Evolutionary conservation across 2,113 vertebrate species (phyloP).

Genomic region (Beaufortia kweichowensis): DNA sequence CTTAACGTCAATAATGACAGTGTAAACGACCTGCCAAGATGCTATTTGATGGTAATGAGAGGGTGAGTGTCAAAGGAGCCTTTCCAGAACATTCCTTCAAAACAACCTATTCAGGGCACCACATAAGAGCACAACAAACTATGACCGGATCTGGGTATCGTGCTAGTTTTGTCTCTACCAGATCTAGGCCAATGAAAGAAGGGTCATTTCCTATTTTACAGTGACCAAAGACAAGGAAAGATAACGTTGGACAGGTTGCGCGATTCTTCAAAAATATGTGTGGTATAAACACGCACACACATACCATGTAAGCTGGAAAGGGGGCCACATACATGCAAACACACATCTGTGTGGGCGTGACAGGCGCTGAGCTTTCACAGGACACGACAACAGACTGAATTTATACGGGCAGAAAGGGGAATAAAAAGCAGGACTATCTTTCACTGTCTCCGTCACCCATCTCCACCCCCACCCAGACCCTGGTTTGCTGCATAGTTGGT

Average conservation of each 20-base stretch:
- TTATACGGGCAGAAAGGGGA: slow-evolving; percentile 54
- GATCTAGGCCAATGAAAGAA: slow-evolving; percentile 22
- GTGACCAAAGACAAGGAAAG: slow-evolving; percentile 8
- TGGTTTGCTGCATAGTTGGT: slow-evolving; percentile 58
- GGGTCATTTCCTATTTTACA: slow-evolving; percentile 22
- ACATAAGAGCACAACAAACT: neutral
- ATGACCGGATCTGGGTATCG: neutral
- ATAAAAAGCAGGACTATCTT: slow-evolving; percentile 62
- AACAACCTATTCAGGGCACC: neutral
- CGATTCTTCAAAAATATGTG: neutral
- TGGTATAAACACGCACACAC: slow-evolving; percentile 15
- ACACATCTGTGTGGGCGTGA: slow-evolving; percentile 41
- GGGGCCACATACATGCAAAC: slow-evolving; percentile 11
- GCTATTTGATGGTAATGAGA: slow-evolving; percentile 13
- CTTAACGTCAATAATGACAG: slow-evolving; percentile 13
- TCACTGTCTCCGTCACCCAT: slow-evolving; percentile 54
- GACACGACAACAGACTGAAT: slow-evolving; percentile 45
- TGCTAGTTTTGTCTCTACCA: neutral
- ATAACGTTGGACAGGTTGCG: slow-evolving; percentile 15
- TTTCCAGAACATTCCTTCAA: slow-evolving; percentile 26
- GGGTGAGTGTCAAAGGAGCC: slow-evolving; percentile 14
- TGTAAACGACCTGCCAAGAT: neutral
- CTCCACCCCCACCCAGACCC: neutral
- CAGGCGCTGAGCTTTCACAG: slow-evolving; percentile 22
- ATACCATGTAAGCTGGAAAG: slow-evolving; percentile 4